These are phyloP conservation scores for Arctocebus calabarensis DNA, from an alignment of 2,797 vertebrate species.

Conservation along the genomic window DNA sequence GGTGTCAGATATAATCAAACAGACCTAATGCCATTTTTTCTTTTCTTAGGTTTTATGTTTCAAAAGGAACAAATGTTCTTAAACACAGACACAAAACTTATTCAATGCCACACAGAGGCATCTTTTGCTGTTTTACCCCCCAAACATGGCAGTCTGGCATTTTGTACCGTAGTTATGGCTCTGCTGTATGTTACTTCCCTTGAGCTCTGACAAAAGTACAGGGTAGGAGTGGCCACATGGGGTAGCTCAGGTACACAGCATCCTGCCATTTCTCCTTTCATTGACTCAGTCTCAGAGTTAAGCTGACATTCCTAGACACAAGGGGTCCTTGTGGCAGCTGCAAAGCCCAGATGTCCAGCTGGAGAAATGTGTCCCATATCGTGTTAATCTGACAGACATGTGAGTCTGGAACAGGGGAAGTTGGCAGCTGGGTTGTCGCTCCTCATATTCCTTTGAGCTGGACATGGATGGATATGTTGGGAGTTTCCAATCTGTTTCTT, in stretches of 20 bases:
- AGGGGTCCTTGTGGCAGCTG: slow-evolving; percentile 72
- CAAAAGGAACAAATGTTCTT: background rate
- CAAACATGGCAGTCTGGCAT: background rate
- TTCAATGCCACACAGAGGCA: background rate
- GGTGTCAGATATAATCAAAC: background rate
- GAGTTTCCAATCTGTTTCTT: slow-evolving; percentile 42
- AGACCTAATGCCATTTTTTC: background rate
- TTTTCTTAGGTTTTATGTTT: slow-evolving; percentile 60
- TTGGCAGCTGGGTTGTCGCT: slow-evolving; percentile 47
- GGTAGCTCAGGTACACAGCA: slow-evolving; percentile 50
- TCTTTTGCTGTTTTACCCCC: background rate
- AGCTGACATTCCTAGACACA: slow-evolving; percentile 67
- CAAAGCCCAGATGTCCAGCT: slow-evolving; percentile 73
- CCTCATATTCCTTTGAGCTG: slow-evolving; percentile 55
- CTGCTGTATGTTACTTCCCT: background rate
- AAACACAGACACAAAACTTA: background rate
- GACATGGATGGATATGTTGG: background rate
- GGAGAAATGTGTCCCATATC: background rate
- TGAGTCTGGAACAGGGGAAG: background rate
- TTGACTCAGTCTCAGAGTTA: slow-evolving; percentile 65
- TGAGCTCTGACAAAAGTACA: background rate
- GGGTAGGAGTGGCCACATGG: background rate
- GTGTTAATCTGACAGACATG: slow-evolving; percentile 49
- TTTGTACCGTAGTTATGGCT: background rate
- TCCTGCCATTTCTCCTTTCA: slow-evolving; percentile 64